phyloP scores from a whole-genome alignment of 2,797 vertebrate genomes.

The Gobionotothen gibberifrons region DNA sequence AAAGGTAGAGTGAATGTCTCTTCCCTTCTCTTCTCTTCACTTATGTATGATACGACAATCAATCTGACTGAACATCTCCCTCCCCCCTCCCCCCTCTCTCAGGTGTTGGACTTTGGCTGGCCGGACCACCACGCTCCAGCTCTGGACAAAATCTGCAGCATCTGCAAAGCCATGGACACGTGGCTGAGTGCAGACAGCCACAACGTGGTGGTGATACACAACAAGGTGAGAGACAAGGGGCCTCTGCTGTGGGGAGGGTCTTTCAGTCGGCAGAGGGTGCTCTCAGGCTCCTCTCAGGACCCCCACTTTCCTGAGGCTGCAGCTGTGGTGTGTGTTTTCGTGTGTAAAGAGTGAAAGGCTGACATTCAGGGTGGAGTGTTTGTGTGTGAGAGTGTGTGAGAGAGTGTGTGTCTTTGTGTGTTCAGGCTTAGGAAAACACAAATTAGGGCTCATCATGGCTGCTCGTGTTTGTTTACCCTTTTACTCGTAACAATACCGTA shows the following conservation, averaged over 20 bases:
- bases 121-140: conserved; percentile 96
- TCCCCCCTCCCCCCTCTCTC: conserved; percentile 2
- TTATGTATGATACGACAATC: too few relatives aligned
- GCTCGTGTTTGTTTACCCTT: conserved; percentile 50
- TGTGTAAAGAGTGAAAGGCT: conserved; percentile 27
- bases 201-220: conserved; percentile 96
- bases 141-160: conserved; percentile 97
- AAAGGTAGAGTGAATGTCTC: conserved; percentile 83
- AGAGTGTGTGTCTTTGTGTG: conserved; percentile 31
- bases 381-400: conserved; percentile 31
- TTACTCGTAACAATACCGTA: conserved; percentile 40
- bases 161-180: conserved; percentile 99
- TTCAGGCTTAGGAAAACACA: conserved; percentile 54
- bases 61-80: not conserved
- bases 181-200: conserved; percentile 92
- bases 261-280: conserved; percentile 60
- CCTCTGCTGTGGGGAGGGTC: not conserved
- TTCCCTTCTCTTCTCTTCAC: not conserved
- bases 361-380: conserved; percentile 31
- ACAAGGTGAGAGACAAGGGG: conserved; percentile 86
- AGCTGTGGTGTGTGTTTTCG: conserved; percentile 26
- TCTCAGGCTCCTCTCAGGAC: conserved; percentile 44
- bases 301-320: conserved; percentile 27
- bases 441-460: conserved; percentile 52
- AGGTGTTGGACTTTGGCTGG: conserved; percentile 98